Conservation (phyloP, 2,888 invertebrate genomes). For the Machimus atricapillus region DNA sequence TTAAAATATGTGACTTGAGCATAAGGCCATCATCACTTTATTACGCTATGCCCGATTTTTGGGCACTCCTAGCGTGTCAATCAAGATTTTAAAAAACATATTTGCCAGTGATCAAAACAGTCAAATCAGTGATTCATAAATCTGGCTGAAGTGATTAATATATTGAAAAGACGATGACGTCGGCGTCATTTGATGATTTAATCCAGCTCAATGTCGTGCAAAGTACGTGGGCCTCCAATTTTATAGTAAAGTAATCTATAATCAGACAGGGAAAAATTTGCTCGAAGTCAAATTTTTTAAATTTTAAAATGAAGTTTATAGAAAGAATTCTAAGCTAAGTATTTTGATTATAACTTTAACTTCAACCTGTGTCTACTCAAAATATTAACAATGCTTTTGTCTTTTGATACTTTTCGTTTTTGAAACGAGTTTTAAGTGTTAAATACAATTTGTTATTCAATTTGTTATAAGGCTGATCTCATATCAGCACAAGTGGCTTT, state of each 20-base stretch:
- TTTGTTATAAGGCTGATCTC: background rate
- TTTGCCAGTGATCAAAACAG: background rate
- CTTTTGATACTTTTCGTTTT: background rate
- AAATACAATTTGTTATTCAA: background rate
- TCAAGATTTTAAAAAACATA: background rate
- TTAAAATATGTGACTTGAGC: background rate
- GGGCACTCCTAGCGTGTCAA: background rate
- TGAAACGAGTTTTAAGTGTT: background rate
- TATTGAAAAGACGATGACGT: background rate
- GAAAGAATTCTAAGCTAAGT: background rate
- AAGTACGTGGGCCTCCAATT: background rate
- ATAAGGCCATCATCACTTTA: background rate
- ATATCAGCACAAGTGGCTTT: background rate
- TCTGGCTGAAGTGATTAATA: background rate
- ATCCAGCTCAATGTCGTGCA: background rate
- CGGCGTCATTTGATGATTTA: background rate
- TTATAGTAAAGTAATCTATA: background rate
- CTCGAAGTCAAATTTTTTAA: background rate
- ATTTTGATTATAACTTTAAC: background rate
- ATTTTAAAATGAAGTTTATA: background rate
- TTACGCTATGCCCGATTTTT: background rate
- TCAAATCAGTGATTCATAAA: background rate
- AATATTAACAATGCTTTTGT: background rate
- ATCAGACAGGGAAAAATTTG: background rate
- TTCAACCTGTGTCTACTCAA: background rate